Base-by-base conservation (phyloP, 2,888 invertebrate species). In the Trimorus sp. region DNA sequence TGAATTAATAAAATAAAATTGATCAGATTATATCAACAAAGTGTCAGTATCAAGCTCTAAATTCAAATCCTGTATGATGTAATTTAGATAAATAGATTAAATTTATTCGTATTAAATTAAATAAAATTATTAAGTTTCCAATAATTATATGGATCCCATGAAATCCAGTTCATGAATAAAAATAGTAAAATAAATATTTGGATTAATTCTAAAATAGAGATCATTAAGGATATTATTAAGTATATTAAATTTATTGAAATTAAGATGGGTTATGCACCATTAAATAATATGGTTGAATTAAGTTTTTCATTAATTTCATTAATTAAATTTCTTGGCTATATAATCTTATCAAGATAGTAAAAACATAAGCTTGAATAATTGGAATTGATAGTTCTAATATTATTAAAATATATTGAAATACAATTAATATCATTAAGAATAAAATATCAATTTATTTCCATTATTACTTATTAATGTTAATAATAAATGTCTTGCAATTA, bases 151-250 rank as follows among this genome's bases (percentile, higher is more conserved):
- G 86, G 12, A 84, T 38, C n/a, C 95, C 96, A 89, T 96, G 96
- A 45, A 96, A 96, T 91, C 96, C 96, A 79, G 95, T 96, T 71
- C 95, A 93, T 89, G 96, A 93, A 93, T 94, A 96, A 92, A 96
- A 96, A 58, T 84, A 93, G 91, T 60, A 94, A 93, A 89, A 93
- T 88, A 53, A 93, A n/a, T n/a, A n/a, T n/a, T n/a, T n/a, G n/a
- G n/a, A n/a, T n/a, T n/a, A n/a, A n/a, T n/a, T n/a, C n/a, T n/a
- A n/a, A n/a, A n/a, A n/a, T n/a, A n/a, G n/a, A n/a, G n/a, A n/a
- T n/a, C n/a, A n/a, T n/a, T n/a, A n/a, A n/a, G n/a, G n/a, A n/a
- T n/a, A n/a, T n/a, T n/a, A n/a, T n/a, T n/a, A n/a, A n/a, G n/a
- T n/a, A 93, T 93, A 94, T 91, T 26, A 93, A 92, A 83, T 93